Conservation (phyloP, 35 echinoderm and acorn worm genomes). For the Ptychodera flava region DNA sequence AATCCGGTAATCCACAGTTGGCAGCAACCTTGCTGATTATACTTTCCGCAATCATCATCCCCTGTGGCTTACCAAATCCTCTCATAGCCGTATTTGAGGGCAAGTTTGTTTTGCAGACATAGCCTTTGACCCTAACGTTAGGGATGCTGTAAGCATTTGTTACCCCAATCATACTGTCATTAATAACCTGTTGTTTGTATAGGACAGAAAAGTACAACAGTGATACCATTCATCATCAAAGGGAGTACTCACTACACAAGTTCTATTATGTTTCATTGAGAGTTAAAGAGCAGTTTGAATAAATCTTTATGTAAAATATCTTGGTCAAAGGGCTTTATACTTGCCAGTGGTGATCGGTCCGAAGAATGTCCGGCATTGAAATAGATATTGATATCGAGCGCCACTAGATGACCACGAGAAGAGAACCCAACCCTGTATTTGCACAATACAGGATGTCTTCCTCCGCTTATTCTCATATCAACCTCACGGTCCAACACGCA, state of each 20-base stretch:
- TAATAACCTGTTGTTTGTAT: slow-evolving; percentile 38
- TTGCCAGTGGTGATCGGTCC: slow-evolving; percentile 29
- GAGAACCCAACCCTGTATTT: slow-evolving; percentile 66
- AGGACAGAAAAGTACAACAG: no score
- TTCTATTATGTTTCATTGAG: no score
- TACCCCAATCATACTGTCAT: slow-evolving; percentile 6
- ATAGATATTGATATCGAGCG: slow-evolving; percentile 39
- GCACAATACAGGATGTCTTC: slow-evolving; percentile 64
- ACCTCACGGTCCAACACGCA: no score
- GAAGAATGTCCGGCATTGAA: slow-evolving; percentile 37
- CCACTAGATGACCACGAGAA: slow-evolving; percentile 49
- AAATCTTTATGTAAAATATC: no score
- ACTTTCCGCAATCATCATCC: slow-evolving; percentile 37
- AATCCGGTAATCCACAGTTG: slow-evolving; percentile 34
- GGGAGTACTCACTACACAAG: no score
- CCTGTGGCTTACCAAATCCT: no score
- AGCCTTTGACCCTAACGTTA: slow-evolving; percentile 26
- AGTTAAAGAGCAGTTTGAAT: no score
- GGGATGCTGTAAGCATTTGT: slow-evolving; percentile 44
- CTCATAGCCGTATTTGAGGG: no score
- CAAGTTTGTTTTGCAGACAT: no score
- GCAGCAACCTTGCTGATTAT: slow-evolving; percentile 42
- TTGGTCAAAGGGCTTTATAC: slow-evolving; percentile 5
- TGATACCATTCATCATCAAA: no score
- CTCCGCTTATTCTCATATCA: slow-evolving; percentile 65